Conservation (phyloP, 2,888 invertebrate species). For the Xanthorhoe designata region DNA sequence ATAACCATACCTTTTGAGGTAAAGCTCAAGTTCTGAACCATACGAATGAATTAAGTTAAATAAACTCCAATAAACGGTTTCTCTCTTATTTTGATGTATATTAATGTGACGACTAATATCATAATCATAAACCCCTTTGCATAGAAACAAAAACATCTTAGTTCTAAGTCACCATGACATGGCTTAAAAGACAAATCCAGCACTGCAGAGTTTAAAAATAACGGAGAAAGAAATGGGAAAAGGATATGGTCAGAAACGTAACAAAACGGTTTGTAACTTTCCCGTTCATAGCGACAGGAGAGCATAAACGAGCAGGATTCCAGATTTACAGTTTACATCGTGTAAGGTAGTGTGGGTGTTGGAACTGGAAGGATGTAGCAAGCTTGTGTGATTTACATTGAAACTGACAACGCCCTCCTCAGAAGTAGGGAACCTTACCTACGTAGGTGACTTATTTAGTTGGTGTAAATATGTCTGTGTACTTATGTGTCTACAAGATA, state of each 20-base stretch:
- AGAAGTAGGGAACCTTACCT: neutral
- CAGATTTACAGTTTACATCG: constrained; percentile 52
- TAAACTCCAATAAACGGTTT: no score
- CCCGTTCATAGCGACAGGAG: constrained; percentile 57
- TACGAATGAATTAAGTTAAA: no score
- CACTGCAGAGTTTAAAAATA: neutral
- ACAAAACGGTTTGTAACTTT: constrained; percentile 55
- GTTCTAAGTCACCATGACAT: no score
- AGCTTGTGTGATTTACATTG: constrained; percentile 20
- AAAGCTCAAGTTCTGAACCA: no score
- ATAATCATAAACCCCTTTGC: no score
- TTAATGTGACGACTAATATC: no score
- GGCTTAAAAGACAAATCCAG: neutral
- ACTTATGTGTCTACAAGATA: neutral
- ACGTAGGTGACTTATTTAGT: neutral
- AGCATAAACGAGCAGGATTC: constrained; percentile 53
- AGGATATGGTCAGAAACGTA: constrained; percentile 38
- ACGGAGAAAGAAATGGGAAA: constrained; percentile 36
- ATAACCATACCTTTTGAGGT: no score
- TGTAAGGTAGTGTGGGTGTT: constrained; percentile 33
- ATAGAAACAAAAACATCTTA: no score
- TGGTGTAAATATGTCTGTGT: neutral
- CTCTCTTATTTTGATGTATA: no score
- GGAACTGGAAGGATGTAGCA: constrained; percentile 1
- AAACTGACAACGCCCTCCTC: constrained; percentile 7